Evolutionary conservation across 2,113 vertebrate species (phyloP).

Genomic region (Puntigrus tetrazona): DNA sequence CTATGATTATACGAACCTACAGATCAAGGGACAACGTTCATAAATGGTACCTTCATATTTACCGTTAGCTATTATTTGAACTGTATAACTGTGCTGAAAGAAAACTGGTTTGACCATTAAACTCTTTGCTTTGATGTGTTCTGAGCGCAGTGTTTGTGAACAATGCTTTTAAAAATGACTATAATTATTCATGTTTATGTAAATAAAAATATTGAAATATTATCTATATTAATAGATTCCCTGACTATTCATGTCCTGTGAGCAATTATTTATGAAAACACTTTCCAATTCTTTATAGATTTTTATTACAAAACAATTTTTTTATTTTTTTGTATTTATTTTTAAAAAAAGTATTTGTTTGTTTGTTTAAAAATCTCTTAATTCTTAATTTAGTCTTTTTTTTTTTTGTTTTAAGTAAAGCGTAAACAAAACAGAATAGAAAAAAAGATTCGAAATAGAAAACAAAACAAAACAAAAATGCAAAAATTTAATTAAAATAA

Average conservation of each 20-base stretch:
- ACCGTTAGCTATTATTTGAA: background rate
- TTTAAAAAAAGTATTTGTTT: background rate
- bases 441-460: too few species aligned
- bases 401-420: background rate
- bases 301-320: background rate
- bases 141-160: background rate
- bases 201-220: background rate
- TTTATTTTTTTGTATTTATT: too few species aligned
- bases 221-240: too few species aligned
- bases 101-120: background rate
- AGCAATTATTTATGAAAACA: background rate
- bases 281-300: background rate
- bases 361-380: too few species aligned
- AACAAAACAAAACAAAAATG: too few species aligned
- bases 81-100: background rate
- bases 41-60: constrained; percentile 7
- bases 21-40: background rate
- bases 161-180: background rate
- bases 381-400: too few species aligned
- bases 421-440: too few species aligned
- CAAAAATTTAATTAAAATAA: too few species aligned
- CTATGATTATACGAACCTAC: background rate
- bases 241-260: background rate
- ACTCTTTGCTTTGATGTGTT: background rate
- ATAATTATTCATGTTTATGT: background rate